Conservation (phyloP, 2,888 invertebrate species). For the Apamea crenata region DNA sequence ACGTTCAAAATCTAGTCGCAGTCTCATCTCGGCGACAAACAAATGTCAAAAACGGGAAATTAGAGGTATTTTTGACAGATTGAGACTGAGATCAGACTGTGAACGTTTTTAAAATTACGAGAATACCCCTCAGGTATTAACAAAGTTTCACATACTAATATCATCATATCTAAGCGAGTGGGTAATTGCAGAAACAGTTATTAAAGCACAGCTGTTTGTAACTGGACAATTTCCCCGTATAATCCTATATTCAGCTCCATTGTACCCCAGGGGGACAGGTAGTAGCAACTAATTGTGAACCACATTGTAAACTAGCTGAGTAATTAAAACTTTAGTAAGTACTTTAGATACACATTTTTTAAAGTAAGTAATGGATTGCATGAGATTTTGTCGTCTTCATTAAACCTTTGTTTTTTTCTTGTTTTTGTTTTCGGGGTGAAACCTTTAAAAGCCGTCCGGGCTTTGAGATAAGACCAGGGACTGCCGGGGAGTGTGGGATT, state of each 20-base stretch:
- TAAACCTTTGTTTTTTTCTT: no score
- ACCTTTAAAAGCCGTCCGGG: not conserved
- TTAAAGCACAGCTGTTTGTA: slow-evolving; percentile 47
- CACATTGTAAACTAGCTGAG: slow-evolving; percentile 23
- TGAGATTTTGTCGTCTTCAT: not conserved
- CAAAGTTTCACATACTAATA: not conserved
- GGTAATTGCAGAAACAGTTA: slow-evolving; percentile 36
- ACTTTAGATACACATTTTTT: not conserved
- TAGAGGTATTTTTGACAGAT: no score
- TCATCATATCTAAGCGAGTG: slow-evolving; percentile 17
- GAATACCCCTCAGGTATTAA: no score
- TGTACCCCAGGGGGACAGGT: slow-evolving; percentile 36
- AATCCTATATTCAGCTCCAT: slow-evolving; percentile 34
- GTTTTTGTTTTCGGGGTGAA: not conserved
- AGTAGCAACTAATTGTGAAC: slow-evolving; percentile 35
- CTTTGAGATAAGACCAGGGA: not conserved
- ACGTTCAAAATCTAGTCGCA: no score
- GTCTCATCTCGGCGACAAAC: no score
- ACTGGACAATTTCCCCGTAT: slow-evolving; percentile 24
- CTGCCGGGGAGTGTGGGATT: no score
- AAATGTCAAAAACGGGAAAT: no score
- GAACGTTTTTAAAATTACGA: no score
- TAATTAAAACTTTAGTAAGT: slow-evolving; percentile 40
- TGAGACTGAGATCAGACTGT: no score
- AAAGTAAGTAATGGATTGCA: slow-evolving; percentile 3